Conservation (phyloP, 2,113 vertebrate species). For the Tyrannus savana region DNA sequence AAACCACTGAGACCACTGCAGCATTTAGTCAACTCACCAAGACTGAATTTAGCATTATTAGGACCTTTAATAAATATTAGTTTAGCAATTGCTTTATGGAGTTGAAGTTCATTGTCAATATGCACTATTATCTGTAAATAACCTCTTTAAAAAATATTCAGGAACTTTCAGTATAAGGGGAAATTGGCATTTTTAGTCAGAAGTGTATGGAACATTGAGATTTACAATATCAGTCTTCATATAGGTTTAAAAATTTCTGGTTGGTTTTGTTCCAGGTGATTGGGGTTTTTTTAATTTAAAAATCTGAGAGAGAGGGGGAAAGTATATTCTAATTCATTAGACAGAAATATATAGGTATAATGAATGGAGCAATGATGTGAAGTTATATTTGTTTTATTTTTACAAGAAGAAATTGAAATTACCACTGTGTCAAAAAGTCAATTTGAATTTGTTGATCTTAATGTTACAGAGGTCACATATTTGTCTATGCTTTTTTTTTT, state of each 20-base stretch:
- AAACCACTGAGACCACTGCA: background rate
- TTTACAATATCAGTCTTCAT: background rate
- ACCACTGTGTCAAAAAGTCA: background rate
- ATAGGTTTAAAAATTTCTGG: background rate
- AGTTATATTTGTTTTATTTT: background rate
- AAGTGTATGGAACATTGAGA: background rate
- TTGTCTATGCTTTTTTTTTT: background rate
- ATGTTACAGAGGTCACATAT: background rate
- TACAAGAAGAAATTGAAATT: background rate
- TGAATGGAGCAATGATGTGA: background rate
- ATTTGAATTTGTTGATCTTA: background rate
- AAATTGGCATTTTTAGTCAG: background rate
- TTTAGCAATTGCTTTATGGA: background rate
- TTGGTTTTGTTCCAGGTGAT: background rate
- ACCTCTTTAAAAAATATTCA: background rate
- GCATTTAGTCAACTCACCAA: background rate
- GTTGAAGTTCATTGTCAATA: background rate
- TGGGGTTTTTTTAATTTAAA: background rate
- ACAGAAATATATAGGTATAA: background rate
- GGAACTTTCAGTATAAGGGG: background rate
- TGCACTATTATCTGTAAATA: background rate
- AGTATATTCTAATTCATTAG: background rate
- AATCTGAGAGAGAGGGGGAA: fast-evolving
- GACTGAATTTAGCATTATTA: background rate
- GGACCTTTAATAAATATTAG: background rate